A percentile compares a stretch with the other conserved stretches of the same genome.
These are phyloP conservation scores for Alcedo atthis DNA, from an alignment of 2,797 vertebrate species.

Conservation along the genomic window DNA sequence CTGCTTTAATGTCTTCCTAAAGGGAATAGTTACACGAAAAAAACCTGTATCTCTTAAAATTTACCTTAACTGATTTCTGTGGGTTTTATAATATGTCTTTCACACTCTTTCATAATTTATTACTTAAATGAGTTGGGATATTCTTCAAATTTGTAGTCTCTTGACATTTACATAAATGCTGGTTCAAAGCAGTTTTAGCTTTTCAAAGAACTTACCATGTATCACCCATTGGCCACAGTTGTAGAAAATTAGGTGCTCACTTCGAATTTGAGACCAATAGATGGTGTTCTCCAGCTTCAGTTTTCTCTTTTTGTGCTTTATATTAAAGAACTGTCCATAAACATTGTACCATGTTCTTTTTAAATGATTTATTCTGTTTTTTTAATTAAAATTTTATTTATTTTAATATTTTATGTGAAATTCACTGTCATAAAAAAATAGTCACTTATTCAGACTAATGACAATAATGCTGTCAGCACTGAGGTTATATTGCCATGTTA, in stretches of 20 bases:
- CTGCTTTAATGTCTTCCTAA: background rate
- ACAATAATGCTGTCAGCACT: background rate
- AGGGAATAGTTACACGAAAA: background rate
- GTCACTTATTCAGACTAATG: rapidly evolving
- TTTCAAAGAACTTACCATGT: background rate
- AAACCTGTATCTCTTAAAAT: background rate
- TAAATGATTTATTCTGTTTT: background rate
- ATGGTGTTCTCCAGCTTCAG: background rate
- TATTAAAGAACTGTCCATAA: background rate
- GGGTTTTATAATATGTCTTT: background rate
- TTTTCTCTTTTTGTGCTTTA: background rate
- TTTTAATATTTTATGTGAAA: background rate
- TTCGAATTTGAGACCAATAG: background rate
- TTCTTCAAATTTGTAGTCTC: background rate
- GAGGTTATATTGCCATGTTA: background rate
- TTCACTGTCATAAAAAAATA: background rate
- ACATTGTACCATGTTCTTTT: background rate
- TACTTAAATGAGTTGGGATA: background rate
- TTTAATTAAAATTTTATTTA: too few relatives aligned
- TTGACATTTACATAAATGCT: background rate
- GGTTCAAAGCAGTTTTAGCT: background rate
- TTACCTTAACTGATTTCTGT: background rate
- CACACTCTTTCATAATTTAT: background rate
- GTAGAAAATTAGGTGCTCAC: background rate
- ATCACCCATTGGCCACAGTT: background rate